Conservation (phyloP, 2,113 vertebrate genomes). For the Callipepla squamata region DNA sequence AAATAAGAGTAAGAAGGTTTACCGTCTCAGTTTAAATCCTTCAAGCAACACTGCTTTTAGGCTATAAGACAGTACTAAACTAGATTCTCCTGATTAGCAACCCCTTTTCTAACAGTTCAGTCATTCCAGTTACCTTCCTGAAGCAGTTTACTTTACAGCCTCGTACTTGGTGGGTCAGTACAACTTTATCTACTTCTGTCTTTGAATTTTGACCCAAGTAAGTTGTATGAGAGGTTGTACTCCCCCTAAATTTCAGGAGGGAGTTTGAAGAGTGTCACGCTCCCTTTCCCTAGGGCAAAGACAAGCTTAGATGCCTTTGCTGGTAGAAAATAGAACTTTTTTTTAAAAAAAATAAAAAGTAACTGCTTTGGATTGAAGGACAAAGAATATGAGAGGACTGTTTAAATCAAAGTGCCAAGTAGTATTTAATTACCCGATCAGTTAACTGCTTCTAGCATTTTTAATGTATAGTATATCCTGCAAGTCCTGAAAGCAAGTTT, state of each 20-base stretch:
- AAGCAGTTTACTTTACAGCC: slow-evolving; percentile 41
- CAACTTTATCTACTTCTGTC: neutral
- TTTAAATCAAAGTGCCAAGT: neutral
- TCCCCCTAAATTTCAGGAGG: neutral
- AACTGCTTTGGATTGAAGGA: neutral
- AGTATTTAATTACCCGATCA: neutral
- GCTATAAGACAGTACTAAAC: neutral
- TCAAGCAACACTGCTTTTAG: neutral
- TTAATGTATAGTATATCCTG: neutral
- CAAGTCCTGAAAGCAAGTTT: neutral
- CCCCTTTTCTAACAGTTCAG: neutral
- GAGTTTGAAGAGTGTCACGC: neutral
- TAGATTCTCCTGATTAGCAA: neutral
- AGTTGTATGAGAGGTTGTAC: neutral
- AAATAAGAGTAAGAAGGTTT: neutral
- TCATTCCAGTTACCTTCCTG: slow-evolving; percentile 49
- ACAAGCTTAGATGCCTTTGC: neutral
- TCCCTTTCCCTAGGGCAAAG: neutral
- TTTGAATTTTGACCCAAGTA: neutral
- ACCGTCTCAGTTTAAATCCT: neutral
- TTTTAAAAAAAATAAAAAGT: no score
- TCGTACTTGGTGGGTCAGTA: slow-evolving; percentile 11
- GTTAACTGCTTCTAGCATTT: neutral
- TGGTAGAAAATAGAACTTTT: neutral
- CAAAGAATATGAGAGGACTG: neutral